Evolutionary conservation across 2,888 invertebrate genomes (phyloP), one percentile per base, ranked within the genome.

Genomic region (Nowickia ferox): DNA sequence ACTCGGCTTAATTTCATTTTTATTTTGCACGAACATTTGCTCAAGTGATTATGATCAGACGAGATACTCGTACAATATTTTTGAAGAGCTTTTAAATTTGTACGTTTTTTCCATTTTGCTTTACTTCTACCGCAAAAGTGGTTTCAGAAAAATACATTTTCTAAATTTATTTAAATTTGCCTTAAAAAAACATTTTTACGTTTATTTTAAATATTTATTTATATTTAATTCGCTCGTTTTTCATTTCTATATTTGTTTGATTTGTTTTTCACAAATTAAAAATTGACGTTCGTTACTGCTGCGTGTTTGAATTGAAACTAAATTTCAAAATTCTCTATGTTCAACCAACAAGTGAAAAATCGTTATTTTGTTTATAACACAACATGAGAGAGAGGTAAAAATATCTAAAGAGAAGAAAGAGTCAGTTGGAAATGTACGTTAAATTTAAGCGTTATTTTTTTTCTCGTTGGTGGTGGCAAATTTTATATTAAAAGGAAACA

Each of bases 301-400:
- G 87, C 87, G 88, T 76, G 84, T 86, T 88, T 80, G 84, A 87
- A 84, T 83, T 84, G 61, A 84, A 87, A 88, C 88, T 88, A 80
- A 88, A 77, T 76, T 83, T 85, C 22, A 71, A 82, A 48, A 19
- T 57, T 61, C 55, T 71, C 19, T 5, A 68, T 77, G 61, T 79
- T 71, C n/a, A 83, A 74, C 48, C 76, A 80, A 59, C 77, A 76
- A 75, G 77, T 76, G 66, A 76, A 77, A 61, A 75, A 68, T 69
- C 44, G 30, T 53, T 42, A 5, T 38, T 6, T 15, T 15, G 15
- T 38, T 30, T 57, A 15, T 57, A 30, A 30, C n/a, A 48, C 13
- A n/a, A 8, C 15, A 2, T 48, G 40, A 17, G 42, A 61, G 42
- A 40, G 42, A 17, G 42, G 17, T 61, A 19, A 59, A 0, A 22